Conservation (phyloP, 1,140 invertebrate species). For the Archegozetes longisetosus region DNA sequence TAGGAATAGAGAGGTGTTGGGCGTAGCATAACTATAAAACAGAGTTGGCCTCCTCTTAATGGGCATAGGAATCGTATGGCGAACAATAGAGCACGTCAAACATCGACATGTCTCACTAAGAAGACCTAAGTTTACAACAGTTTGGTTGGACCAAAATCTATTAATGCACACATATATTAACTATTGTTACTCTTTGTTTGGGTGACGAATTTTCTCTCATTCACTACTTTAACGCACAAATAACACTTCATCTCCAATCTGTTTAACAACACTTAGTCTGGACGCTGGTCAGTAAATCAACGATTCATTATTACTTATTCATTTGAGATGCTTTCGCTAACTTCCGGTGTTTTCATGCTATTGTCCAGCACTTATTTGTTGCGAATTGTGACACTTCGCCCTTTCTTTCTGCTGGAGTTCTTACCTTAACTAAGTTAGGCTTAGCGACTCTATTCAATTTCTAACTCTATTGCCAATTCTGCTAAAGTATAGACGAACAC, state of each 20-base stretch:
- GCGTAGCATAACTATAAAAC: not conserved
- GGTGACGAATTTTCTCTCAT: too few species aligned
- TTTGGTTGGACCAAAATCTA: not conserved
- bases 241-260: not conserved
- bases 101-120: not conserved
- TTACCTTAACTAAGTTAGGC: not conserved
- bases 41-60: not conserved
- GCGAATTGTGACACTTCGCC: not conserved
- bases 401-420: not conserved
- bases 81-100: not conserved
- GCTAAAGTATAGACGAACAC: too few species aligned
- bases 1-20: too few species aligned
- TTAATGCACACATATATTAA: not conserved
- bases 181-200: too few species aligned
- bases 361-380: not conserved
- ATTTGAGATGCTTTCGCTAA: not conserved
- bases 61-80: not conserved
- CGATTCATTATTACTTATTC: not conserved
- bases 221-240: not conserved
- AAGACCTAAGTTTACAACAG: not conserved
- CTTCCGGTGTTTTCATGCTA: not conserved
- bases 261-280: not conserved
- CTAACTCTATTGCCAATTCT: too few species aligned
- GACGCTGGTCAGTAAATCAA: not conserved
- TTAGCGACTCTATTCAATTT: not conserved